Conservation (phyloP, 2,113 vertebrate species). For the Pseudorectes ferrugineus region DNA sequence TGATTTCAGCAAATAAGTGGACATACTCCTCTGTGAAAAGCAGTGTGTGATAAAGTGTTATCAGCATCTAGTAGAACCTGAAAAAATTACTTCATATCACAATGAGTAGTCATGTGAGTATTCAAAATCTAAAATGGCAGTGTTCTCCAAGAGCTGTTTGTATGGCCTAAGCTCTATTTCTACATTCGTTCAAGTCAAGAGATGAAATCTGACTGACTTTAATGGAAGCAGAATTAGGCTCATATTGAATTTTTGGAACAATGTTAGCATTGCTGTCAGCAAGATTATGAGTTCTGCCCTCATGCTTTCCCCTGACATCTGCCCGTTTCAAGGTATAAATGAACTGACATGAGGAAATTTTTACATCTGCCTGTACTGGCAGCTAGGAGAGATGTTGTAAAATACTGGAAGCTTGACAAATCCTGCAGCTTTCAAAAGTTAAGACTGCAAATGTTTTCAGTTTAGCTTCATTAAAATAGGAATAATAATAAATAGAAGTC, state of each 20-base stretch:
- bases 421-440: conserved; percentile 8
- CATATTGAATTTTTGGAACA: conserved; percentile 33
- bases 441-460: neutral
- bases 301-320: conserved; percentile 7
- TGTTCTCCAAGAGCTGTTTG: neutral
- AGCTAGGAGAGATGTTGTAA: neutral
- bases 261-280: conserved; percentile 6
- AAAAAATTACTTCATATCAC: neutral
- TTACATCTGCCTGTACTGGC: conserved; percentile 30
- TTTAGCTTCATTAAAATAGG: neutral
- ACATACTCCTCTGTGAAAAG: neutral
- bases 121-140: neutral
- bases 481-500: neutral
- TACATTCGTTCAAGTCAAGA: neutral
- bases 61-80: neutral
- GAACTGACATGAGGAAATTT: neutral
- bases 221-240: conserved; percentile 33
- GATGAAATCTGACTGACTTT: conserved; percentile 31
- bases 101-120: neutral
- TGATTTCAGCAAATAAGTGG: neutral
- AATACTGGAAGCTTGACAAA: conserved; percentile 45
- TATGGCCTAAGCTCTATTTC: neutral
- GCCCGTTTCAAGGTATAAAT: conserved; percentile 41
- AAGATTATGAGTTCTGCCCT: conserved; percentile 22
- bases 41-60: neutral